phyloP scores from a whole-genome alignment of 2,113 vertebrate species.

The Pyxicephalus adspersus region DNA sequence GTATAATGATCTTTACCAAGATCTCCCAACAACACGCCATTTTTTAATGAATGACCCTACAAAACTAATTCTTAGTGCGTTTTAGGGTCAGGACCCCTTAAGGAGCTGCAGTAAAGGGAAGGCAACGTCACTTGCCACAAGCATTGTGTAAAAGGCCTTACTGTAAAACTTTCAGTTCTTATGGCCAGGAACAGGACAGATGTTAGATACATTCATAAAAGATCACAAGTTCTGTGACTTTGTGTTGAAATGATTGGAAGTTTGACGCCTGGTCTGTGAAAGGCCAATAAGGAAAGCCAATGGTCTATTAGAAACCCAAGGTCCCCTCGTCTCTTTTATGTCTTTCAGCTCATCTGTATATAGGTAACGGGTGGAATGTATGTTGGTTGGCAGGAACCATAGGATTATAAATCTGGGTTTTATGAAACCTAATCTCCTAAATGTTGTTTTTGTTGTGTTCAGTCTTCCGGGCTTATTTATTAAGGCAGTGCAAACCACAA shows the following conservation, averaged over 20 bases:
- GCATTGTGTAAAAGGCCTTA: no score
- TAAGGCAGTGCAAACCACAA: no score
- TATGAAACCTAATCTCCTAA: neutral
- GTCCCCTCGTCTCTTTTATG: neutral
- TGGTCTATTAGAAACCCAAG: neutral
- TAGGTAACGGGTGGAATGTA: slow-evolving; percentile 28
- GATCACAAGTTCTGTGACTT: neutral
- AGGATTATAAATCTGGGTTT: neutral
- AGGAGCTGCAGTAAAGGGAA: no score
- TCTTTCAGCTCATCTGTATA: neutral
- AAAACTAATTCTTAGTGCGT: no score
- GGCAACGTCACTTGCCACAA: no score
- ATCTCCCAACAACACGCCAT: no score
- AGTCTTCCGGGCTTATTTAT: no score
- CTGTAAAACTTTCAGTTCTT: neutral
- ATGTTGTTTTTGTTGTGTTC: neutral
- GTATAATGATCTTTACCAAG: no score
- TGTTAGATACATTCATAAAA: slow-evolving; percentile 26
- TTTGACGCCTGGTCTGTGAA: neutral
- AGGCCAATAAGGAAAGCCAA: neutral
- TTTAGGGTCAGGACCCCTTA: no score
- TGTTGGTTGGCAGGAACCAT: slow-evolving; percentile 9
- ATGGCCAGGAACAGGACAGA: slow-evolving; percentile 4
- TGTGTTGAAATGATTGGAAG: neutral
- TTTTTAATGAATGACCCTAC: no score